These are phyloP conservation scores for Columba livia DNA, from an alignment of 2,113 vertebrate genomes.

Conservation along the genomic window DNA sequence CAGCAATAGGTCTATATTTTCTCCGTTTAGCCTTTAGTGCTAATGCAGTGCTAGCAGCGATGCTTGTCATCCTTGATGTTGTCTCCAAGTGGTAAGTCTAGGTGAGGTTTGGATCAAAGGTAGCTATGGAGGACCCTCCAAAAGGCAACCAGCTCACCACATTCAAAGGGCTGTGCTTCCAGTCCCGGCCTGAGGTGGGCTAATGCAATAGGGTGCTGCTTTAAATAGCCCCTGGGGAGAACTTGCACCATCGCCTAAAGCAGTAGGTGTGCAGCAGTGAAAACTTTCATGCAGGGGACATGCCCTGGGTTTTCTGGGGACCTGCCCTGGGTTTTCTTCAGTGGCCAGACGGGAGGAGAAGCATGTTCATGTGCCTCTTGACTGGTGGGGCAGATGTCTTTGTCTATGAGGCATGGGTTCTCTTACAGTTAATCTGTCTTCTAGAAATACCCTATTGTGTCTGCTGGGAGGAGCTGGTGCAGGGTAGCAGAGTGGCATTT, in stretches of 20 bases:
- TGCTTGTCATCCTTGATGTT: neutral
- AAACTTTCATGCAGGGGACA: neutral
- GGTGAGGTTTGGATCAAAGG: neutral
- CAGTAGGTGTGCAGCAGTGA: neutral
- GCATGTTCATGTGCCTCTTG: neutral
- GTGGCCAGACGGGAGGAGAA: neutral
- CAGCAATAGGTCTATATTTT: neutral
- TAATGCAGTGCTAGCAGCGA: neutral
- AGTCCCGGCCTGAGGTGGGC: neutral
- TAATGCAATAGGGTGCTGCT: neutral
- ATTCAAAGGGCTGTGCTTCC: neutral
- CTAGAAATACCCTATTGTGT: neutral
- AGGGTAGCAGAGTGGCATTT: neutral
- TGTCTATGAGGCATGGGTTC: neutral
- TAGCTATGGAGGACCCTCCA: neutral
- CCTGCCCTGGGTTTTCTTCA: neutral
- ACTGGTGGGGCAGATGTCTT: neutral
- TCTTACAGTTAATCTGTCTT: neutral
- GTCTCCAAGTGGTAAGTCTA: neutral
- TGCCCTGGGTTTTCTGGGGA: too few species aligned
- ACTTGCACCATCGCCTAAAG: neutral
- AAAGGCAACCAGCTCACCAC: neutral
- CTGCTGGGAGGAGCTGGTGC: neutral
- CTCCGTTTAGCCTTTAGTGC: neutral
- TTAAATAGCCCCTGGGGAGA: neutral